Evolutionary conservation across 2,113 vertebrate species (phyloP).

Genomic region (Girardinichthys multiradiatus): DNA sequence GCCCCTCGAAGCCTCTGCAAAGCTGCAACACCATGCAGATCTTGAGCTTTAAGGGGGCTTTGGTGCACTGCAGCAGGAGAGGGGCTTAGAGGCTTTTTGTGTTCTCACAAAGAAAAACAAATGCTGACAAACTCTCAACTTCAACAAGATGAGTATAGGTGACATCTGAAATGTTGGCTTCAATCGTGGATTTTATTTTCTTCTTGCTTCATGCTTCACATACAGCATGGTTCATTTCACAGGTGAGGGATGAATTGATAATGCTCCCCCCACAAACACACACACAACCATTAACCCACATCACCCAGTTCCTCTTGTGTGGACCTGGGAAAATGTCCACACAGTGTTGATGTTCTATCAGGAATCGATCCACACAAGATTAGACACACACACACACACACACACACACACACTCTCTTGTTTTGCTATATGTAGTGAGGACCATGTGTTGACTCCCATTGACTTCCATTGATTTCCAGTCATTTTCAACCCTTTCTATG

Average conservation of each 20-base stretch:
- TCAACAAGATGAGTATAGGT: constrained; percentile 42
- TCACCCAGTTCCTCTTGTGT: too few species aligned
- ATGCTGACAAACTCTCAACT: constrained; percentile 51
- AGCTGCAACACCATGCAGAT: constrained; percentile 18
- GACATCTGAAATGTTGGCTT: constrained; percentile 58
- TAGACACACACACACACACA: too few species aligned
- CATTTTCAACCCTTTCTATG: too few species aligned
- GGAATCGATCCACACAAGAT: too few species aligned
- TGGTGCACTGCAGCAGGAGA: constrained; percentile 29
- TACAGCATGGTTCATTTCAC: constrained; percentile 49
- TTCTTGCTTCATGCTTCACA: constrained; percentile 29
- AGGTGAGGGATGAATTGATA: constrained; percentile 43
- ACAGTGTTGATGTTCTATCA: too few species aligned
- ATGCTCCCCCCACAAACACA: not conserved
- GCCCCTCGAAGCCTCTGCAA: not conserved
- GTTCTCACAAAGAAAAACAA: constrained; percentile 41
- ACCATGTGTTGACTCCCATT: too few species aligned
- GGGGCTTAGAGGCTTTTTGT: constrained; percentile 12
- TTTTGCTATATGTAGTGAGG: too few species aligned
- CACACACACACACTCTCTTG: too few species aligned
- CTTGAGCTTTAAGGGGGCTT: constrained; percentile 9
- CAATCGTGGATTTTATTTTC: constrained; percentile 40
- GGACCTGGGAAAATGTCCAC: too few species aligned
- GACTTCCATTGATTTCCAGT: too few species aligned
- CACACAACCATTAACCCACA: too few species aligned